Conservation (phyloP, 2,113 vertebrate genomes). For the Lophotis ruficrista region DNA sequence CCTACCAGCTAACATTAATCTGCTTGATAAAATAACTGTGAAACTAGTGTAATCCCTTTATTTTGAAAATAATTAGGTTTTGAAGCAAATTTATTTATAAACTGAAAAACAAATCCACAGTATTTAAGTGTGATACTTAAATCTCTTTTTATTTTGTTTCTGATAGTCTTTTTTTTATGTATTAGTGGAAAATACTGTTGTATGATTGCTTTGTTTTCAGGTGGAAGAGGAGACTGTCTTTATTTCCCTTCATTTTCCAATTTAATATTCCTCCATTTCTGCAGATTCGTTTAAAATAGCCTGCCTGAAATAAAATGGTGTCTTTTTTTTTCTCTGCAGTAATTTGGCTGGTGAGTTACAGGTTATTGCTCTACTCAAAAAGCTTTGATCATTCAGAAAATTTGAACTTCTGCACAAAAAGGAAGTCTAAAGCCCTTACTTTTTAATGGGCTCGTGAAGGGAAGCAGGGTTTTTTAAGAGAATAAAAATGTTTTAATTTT, state of each 20-base stretch:
- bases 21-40: background rate
- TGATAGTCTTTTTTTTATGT: background rate
- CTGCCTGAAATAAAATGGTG: background rate
- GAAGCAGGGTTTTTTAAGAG: background rate
- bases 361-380: background rate
- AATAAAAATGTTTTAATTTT: background rate
- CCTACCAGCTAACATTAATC: background rate
- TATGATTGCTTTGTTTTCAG: background rate
- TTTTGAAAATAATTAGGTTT: background rate
- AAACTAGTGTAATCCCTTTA: background rate
- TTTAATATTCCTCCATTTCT: background rate
- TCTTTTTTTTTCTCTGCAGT: background rate
- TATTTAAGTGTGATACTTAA: background rate
- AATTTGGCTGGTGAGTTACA: background rate
- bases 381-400: conserved; percentile 8
- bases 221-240: background rate
- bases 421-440: background rate
- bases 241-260: background rate
- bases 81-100: background rate
- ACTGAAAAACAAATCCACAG: background rate
- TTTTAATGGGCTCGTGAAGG: background rate
- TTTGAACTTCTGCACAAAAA: background rate
- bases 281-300: background rate
- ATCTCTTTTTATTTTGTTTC: background rate
- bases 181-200: background rate